Base-by-base conservation (phyloP, 2,888 invertebrate species). In the Ptilodon capucinus region DNA sequence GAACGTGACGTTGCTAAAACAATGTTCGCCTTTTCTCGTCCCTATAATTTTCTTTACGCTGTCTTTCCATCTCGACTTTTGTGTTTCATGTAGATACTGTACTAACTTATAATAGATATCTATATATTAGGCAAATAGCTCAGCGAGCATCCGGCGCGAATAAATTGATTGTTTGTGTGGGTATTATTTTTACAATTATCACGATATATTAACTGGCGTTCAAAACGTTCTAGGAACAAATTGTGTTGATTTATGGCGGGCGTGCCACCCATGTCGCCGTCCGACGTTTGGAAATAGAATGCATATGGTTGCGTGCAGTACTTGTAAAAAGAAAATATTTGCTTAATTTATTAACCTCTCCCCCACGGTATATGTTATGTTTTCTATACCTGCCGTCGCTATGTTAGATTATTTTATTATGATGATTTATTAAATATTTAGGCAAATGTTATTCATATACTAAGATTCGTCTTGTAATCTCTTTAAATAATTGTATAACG, bases 221-320 rank as follows among this genome's bases (percentile, higher is more conserved):
- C 61, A 64, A 56, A 64, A 56, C 52, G 64, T 80, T 84, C 83
- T 76, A 71, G 79, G 84, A 86, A 84, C 84, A 83, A 83, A 86
- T 86, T 83, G 80, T 79, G 75, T 76, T 86, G 83, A 84, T 83
- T 84, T 83, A 84, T 74, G 74, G 66, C 61, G 60, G 61, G 47
- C 65, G 65, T 65, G 76, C 87, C 86, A 87, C 86, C 87, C 87
- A 86, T 78, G 79, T 79, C 68, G 86, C 64, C 51, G 76, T 47
- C 46, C 56, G 63, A 60, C 76, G 54, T 51, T 51, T 55, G 59
- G 66, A 81, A 85, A 86, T 86, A 87, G 86, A 82, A 73, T 60
- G 60, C 64, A 61, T 69, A 58, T 67, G 64, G 64, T 55, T 54
- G 58, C 47, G 51, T 54, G 46, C 56, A 51, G 41, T 51, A 60